phyloP scores from a whole-genome alignment of 2,797 vertebrate genomes.

The Cyprinella venusta region DNA sequence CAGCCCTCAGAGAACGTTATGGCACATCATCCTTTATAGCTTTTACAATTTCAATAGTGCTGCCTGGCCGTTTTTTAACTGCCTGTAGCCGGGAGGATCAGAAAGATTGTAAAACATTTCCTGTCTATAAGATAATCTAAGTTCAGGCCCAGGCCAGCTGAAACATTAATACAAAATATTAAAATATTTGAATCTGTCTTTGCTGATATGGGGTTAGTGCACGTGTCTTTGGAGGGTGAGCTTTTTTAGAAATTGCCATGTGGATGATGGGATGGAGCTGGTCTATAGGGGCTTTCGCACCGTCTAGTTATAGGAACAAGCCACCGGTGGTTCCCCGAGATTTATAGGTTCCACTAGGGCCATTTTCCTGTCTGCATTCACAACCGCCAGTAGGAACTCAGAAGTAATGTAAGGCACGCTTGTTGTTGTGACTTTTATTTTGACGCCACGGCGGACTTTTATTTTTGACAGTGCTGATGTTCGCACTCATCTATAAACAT shows the following conservation, averaged over 20 bases:
- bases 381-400: no score
- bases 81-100: neutral
- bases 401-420: no score
- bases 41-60: constrained; percentile 28
- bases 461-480: no score
- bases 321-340: no score
- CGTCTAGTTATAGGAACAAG: no score
- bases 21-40: constrained; percentile 18
- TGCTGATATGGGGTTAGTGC: neutral
- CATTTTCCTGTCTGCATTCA: no score
- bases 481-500: no score
- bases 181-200: neutral
- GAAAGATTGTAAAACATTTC: constrained; percentile 9
- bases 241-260: neutral
- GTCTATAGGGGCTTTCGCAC: no score
- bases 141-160: neutral
- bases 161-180: neutral
- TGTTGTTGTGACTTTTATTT: no score
- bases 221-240: neutral
- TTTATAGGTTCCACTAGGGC: no score
- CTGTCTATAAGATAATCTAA: neutral
- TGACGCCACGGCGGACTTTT: no score
- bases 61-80: constrained; percentile 14
- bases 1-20: constrained; percentile 17
- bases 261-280: neutral